These are phyloP conservation scores for Sitodiplosis mosellana DNA, from an alignment of 1,140 invertebrate species.

Conservation along the genomic window DNA sequence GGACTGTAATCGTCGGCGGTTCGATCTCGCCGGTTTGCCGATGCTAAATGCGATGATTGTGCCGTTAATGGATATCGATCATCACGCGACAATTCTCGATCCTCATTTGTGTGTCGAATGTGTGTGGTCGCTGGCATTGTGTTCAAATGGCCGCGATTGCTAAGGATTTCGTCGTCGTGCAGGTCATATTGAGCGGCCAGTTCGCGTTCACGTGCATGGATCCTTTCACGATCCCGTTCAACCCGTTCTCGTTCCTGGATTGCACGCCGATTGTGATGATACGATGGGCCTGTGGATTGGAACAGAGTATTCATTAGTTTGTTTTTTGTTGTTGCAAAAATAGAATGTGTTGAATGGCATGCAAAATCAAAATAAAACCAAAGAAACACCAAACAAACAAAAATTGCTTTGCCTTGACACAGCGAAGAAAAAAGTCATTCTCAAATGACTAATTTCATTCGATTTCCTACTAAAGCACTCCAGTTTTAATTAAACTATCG, in stretches of 20 bases:
- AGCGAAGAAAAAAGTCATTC: background rate
- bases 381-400: conserved; percentile 1
- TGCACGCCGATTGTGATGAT: conserved; percentile 20
- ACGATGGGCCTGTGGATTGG: conserved; percentile 14
- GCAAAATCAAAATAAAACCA: background rate
- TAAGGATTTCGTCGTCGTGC: conserved; percentile 22
- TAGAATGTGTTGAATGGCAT: background rate
- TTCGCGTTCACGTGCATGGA: conserved; percentile 21
- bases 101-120: conserved; percentile 12
- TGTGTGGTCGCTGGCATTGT: too few species aligned
- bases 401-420: background rate
- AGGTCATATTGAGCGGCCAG: conserved; percentile 21
- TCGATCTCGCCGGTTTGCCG: conserved; percentile 6
- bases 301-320: background rate
- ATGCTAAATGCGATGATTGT: conserved; percentile 9
- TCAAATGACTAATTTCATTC: background rate
- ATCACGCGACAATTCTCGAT: conserved; percentile 14
- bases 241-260: conserved; percentile 12
- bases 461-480: too few species aligned
- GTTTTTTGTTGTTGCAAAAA: background rate
- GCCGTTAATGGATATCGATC: conserved; percentile 8
- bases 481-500: too few species aligned
- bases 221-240: conserved; percentile 13
- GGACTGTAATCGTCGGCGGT: conserved; percentile 24
- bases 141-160: conserved; percentile 11